A percentile compares a stretch with the other conserved stretches of the same genome.
These are phyloP conservation scores for Tetrao urogallus DNA, from an alignment of 2,113 vertebrate genomes.

Conservation along the genomic window DNA sequence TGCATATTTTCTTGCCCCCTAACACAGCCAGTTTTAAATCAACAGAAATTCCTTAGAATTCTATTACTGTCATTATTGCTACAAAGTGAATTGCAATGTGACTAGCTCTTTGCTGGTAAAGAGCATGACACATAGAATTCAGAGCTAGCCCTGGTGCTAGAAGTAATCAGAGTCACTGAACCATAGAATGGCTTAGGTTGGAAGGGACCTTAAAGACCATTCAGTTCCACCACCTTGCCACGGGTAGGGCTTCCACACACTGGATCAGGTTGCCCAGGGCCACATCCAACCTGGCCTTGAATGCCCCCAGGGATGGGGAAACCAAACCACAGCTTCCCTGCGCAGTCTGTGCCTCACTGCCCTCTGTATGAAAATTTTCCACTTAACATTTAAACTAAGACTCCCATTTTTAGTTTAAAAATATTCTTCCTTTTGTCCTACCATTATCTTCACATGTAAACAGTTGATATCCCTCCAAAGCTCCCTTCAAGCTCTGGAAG, in stretches of 20 bases:
- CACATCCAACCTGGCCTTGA: background rate
- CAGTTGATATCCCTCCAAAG: background rate
- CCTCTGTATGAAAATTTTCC: background rate
- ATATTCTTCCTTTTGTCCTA: too few species aligned
- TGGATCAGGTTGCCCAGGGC: background rate
- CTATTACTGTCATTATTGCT: background rate
- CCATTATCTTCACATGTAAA: background rate
- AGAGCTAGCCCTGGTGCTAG: background rate
- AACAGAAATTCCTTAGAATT: background rate
- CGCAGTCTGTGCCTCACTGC: background rate
- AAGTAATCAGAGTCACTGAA: background rate
- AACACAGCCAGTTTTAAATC: background rate
- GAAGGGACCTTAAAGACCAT: background rate
- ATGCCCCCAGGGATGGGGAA: background rate
- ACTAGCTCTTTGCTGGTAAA: background rate
- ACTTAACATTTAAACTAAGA: background rate
- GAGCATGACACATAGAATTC: background rate
- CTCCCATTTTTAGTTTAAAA: background rate
- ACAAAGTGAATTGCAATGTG: background rate
- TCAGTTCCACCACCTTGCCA: background rate
- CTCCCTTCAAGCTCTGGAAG: background rate
- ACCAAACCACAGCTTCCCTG: background rate
- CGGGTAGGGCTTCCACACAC: background rate
- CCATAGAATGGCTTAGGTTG: background rate
- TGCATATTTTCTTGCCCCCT: background rate